Evolutionary conservation across 53 echinoderm and acorn worm species (phyloP).

Genomic region (Zoroaster sp.): DNA sequence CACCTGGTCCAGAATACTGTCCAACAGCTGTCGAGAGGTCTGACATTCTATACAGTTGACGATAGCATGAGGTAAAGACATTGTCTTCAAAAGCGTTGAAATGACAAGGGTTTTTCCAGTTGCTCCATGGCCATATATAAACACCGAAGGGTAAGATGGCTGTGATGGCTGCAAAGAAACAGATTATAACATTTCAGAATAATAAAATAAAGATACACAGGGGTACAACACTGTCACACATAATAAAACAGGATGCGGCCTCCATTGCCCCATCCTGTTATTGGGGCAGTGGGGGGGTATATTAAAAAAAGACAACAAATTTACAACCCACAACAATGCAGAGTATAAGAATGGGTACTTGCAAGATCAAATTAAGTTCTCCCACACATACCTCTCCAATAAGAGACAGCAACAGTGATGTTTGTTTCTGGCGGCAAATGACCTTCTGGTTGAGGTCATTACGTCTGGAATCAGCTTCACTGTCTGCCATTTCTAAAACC

Average conservation of each 20-base stretch:
- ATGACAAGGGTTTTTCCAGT: constrained; percentile 83
- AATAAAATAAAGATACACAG: too few relatives aligned
- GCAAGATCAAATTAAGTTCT: too few relatives aligned
- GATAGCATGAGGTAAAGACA: constrained; percentile 62
- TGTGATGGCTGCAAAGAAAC: constrained; percentile 63
- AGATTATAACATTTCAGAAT: too few relatives aligned
- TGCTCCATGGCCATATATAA: constrained; percentile 84
- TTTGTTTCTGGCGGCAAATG: constrained; percentile 73
- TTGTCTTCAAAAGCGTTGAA: constrained; percentile 34
- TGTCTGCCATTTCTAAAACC: background rate
- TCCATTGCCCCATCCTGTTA: too few relatives aligned
- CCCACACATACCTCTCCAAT: constrained; percentile 71
- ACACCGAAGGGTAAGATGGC: constrained; percentile 69
- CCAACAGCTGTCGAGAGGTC: constrained; percentile 76
- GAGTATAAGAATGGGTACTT: too few relatives aligned
- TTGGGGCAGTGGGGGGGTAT: too few relatives aligned
- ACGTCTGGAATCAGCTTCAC: background rate
- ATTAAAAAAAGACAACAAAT: too few relatives aligned
- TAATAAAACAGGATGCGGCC: too few relatives aligned
- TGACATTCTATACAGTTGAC: constrained; percentile 95
- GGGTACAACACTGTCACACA: too few relatives aligned
- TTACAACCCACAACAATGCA: too few relatives aligned
- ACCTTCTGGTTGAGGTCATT: background rate
- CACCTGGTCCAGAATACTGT: constrained; percentile 80
- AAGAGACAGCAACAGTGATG: constrained; percentile 57